Base-by-base conservation (phyloP, 2,888 invertebrate genomes). In the Cheilosia urbana region DNA sequence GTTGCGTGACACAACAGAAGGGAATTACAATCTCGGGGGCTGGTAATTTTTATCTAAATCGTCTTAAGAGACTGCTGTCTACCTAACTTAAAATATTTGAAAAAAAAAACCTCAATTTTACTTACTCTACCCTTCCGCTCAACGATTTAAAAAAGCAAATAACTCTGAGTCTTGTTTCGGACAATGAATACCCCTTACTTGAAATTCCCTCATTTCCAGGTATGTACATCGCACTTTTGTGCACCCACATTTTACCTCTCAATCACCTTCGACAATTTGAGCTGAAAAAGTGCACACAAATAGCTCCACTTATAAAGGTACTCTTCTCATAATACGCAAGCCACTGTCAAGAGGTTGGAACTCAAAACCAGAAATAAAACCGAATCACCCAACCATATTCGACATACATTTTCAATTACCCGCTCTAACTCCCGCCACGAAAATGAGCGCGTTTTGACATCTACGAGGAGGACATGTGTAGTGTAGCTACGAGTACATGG, bases 321-420 rank as follows among this genome's bases (percentile, higher is more conserved):
- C 34, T 34, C 11, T 37, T 37, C 13, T 37, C 13, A 21, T 11
- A 47, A 47, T 47, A 17, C 5, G n/a, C 1, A 47, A n/a, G 17
- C 45, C 17, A 47, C 45, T 3, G n/a, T 47, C 45, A 51, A 51
- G 51, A n/a, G 24, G 51, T 24, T 15, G 19, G 17, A 51, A 51
- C 30, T 21, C 24, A n/a, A 40, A 53, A 15, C n/a, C 24, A 24
- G 24, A 53, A 27, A 51, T 13, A 53, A 17, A 51, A 37, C 51
- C 15, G 34, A 53, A 13, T 13, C 40, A 37, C 27, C 55, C 63
- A 30, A n/a, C 30, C 68, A 40, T 45, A 71, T 19, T 51, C 17
- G 69, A 62, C 62, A 53, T 47, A 62, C 42, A 62, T 68, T 58
- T 21, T 58, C 69, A 55, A 76, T 58, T 60, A 66, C 27, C 45